phyloP scores from a whole-genome alignment of 2,113 vertebrate genomes.

The Calyptommatus sinebrachiatus region DNA sequence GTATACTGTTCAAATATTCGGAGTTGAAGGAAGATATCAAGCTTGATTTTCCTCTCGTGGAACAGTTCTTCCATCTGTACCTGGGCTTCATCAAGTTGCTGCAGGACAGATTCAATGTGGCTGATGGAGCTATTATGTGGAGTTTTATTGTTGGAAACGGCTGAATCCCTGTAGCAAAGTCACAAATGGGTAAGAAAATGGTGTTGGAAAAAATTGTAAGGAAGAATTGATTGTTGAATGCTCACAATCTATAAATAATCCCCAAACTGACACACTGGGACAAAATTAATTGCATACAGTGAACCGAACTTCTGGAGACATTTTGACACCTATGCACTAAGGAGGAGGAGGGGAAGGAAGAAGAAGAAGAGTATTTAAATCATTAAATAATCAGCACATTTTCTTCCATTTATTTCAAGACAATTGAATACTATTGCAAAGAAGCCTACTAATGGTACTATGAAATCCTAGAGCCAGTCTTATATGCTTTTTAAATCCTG shows the following conservation, averaged over 20 bases:
- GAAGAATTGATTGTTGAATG: slow-evolving; percentile 2
- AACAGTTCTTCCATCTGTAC: slow-evolving; percentile 98
- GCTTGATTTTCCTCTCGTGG: slow-evolving; percentile 94
- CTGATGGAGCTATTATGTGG: slow-evolving; percentile 96
- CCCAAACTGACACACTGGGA: slow-evolving; percentile 28
- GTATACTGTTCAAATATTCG: slow-evolving; percentile 97
- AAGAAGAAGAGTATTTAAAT: not conserved
- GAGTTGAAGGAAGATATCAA: slow-evolving; percentile 96
- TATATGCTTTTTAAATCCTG: too few relatives aligned
- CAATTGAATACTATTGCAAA: slow-evolving; percentile 1
- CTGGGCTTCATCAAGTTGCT: slow-evolving; percentile 96
- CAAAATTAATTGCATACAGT: slow-evolving; percentile 19
- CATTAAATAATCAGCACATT: not conserved
- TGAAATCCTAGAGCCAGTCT: too few relatives aligned
- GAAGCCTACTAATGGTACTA: not conserved
- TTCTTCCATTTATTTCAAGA: slow-evolving; percentile 1
- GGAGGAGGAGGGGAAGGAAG: too few relatives aligned
- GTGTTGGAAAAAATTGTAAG: slow-evolving; percentile 31
- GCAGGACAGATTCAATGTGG: slow-evolving; percentile 94
- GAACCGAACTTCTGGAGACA: not conserved
- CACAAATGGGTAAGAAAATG: slow-evolving; percentile 32
- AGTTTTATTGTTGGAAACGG: slow-evolving; percentile 92
- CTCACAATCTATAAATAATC: not conserved
- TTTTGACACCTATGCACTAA: not conserved
- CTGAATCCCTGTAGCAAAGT: slow-evolving; percentile 83